Evolutionary conservation across 2,797 vertebrate genomes (phyloP).

Genomic region (Miichthys miiuy): DNA sequence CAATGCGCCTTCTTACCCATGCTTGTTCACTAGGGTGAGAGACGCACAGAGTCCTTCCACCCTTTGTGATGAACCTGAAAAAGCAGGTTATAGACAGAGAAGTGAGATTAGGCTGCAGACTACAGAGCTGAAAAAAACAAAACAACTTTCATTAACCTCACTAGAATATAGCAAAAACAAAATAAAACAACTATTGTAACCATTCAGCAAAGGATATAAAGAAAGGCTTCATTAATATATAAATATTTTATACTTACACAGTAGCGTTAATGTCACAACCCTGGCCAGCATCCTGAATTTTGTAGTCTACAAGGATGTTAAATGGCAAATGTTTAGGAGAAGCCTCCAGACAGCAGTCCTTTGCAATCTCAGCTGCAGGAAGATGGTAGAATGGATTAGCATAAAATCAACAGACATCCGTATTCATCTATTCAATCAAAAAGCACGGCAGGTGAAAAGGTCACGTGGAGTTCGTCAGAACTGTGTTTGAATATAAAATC

Average conservation of each 20-base stretch:
- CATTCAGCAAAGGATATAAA: not conserved
- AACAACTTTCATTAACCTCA: not conserved
- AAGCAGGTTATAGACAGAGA: constrained; percentile 1
- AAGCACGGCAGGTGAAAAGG: not conserved
- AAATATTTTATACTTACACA: constrained; percentile 44
- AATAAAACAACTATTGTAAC: no score
- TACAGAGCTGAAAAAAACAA: not conserved
- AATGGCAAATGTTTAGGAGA: constrained; percentile 2
- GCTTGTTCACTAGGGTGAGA: not conserved
- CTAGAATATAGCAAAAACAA: not conserved
- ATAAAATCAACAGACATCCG: no score
- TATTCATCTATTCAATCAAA: not conserved
- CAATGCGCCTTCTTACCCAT: constrained; percentile 48
- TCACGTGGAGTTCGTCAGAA: not conserved
- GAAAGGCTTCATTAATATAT: not conserved
- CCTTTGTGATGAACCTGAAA: constrained; percentile 53
- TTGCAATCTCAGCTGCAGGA: constrained; percentile 51
- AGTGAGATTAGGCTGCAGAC: not conserved
- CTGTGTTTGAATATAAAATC: not conserved
- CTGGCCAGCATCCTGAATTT: constrained; percentile 48
- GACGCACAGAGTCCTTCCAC: constrained; percentile 27
- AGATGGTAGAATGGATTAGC: not conserved
- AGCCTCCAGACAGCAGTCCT: constrained; percentile 63
- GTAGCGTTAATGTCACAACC: constrained; percentile 67
- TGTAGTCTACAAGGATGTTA: constrained; percentile 15